phyloP scores from a whole-genome alignment of 2,888 invertebrate species.

The Anthoptus insignis region DNA sequence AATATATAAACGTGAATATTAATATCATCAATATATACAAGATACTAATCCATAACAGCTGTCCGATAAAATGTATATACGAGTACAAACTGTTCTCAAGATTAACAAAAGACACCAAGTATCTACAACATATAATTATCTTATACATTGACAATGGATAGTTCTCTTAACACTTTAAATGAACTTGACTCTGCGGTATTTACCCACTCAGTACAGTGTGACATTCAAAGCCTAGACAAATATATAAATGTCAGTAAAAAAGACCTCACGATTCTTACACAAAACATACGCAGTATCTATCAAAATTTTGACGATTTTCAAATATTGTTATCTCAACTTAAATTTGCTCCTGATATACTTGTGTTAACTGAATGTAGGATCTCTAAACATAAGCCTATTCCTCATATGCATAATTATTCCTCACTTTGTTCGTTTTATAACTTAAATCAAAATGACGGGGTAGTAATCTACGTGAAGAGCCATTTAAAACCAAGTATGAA shows the following conservation, averaged over 20 bases:
- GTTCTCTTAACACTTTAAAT: not conserved
- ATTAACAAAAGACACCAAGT: not conserved
- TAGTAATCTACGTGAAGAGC: not conserved
- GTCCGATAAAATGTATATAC: too few species aligned
- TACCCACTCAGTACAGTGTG: not conserved
- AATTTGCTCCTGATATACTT: conserved; percentile 17
- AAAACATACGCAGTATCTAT: conserved; percentile 32
- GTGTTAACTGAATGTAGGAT: conserved; percentile 29
- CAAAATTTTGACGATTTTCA: conserved; percentile 19
- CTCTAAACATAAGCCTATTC: not conserved
- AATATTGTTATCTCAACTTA: not conserved
- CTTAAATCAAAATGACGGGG: conserved; percentile 2
- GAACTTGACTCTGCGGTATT: not conserved
- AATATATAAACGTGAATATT: too few species aligned
- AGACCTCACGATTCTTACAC: conserved; percentile 16
- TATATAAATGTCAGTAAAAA: not conserved
- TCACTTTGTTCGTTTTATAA: not conserved
- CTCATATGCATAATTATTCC: not conserved
- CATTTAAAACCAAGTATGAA: conserved; percentile 4
- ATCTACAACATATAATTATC: not conserved
- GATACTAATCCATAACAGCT: too few species aligned
- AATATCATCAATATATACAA: too few species aligned
- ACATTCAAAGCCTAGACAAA: not conserved
- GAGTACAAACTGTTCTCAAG: too few species aligned
- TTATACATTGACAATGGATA: conserved; percentile 2